These are phyloP conservation scores for Solenopsis fugax DNA, from an alignment of 1,140 invertebrate species.

Conservation along the genomic window DNA sequence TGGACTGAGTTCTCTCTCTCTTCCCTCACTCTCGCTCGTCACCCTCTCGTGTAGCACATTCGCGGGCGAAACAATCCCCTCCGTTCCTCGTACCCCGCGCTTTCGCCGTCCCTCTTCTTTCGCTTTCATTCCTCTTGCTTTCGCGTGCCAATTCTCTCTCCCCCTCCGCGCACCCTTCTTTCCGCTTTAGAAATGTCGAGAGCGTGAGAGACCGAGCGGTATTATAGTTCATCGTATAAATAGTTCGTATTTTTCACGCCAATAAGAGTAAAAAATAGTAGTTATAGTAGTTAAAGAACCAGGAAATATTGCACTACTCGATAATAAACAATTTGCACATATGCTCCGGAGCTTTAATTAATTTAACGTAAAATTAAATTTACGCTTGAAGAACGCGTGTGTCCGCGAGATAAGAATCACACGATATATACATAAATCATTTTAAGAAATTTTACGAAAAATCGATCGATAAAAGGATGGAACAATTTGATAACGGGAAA, in stretches of 20 bases:
- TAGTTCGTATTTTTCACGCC: neutral
- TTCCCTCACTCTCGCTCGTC: neutral
- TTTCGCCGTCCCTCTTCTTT: conserved; percentile 28
- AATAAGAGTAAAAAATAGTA: neutral
- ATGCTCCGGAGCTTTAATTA: neutral
- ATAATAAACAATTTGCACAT: neutral
- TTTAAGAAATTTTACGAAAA: neutral
- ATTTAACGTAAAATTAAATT: neutral
- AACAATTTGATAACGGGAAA: neutral
- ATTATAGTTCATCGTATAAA: neutral
- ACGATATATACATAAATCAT: neutral
- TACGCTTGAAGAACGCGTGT: neutral
- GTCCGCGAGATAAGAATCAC: neutral
- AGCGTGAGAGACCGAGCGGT: neutral
- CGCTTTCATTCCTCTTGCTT: conserved; percentile 56
- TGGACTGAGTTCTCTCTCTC: neutral
- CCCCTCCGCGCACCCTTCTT: neutral
- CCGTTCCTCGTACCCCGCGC: neutral
- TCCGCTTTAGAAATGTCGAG: conserved; percentile 20
- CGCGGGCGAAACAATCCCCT: conserved; percentile 5
- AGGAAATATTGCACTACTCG: neutral
- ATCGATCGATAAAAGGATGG: neutral
- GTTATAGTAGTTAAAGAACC: neutral
- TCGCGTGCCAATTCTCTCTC: conserved; percentile 19
- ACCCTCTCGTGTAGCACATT: conserved; percentile 24